phyloP scores from a whole-genome alignment of 1,140 invertebrate species.

The Papilio xuthus region DNA sequence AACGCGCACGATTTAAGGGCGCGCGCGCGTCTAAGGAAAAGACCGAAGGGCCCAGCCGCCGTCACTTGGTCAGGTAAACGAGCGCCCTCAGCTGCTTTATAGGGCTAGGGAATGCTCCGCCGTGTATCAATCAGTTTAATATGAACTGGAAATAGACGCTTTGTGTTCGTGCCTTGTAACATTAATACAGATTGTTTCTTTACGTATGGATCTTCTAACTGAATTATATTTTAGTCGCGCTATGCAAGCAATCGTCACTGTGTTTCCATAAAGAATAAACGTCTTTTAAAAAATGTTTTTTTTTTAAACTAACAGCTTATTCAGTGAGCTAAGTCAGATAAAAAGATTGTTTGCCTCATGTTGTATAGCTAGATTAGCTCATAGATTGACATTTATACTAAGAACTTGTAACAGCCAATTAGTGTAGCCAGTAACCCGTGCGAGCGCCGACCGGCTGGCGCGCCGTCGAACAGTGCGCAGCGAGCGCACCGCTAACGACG shows the following conservation, averaged over 20 bases:
- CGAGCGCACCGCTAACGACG: background rate
- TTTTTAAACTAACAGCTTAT: too few species aligned
- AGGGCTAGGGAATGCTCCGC: background rate
- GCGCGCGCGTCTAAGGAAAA: conserved; percentile 44
- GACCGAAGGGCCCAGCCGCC: conserved; percentile 46
- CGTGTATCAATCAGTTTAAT: conserved; percentile 34
- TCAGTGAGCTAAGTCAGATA: background rate
- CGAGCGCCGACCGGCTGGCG: background rate
- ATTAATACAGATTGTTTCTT: background rate
- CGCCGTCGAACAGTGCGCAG: background rate
- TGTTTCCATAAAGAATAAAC: background rate
- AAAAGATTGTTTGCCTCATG: background rate
- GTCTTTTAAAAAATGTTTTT: background rate
- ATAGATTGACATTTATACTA: background rate
- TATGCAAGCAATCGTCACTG: background rate
- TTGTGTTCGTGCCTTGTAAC: conserved; percentile 2
- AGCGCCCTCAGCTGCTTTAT: background rate
- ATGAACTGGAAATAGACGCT: conserved; percentile 10
- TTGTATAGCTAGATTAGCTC: background rate
- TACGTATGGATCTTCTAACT: background rate
- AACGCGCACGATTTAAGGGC: conserved; percentile 51
- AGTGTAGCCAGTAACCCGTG: background rate
- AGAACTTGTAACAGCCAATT: background rate
- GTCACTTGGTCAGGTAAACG: conserved; percentile 51
- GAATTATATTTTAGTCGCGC: background rate